These are phyloP conservation scores for Lamprologus speciosus DNA, from an alignment of 2,113 vertebrate species.

Conservation along the genomic window DNA sequence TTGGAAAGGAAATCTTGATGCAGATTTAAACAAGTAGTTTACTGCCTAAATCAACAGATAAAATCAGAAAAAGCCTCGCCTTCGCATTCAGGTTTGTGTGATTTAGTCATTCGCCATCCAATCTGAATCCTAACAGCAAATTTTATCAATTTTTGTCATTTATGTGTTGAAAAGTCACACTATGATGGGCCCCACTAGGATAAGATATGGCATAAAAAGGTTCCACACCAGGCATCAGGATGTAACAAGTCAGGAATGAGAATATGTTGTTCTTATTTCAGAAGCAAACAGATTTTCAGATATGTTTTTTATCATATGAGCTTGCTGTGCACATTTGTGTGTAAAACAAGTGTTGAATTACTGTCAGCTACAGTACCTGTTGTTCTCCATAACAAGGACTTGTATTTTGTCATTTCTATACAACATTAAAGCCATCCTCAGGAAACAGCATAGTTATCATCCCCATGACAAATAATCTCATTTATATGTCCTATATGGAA, in stretches of 20 bases:
- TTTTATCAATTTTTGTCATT: neutral
- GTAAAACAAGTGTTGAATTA: neutral
- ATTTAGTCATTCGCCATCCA: neutral
- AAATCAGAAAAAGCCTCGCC: neutral
- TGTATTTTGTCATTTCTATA: conserved; percentile 5
- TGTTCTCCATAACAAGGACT: neutral
- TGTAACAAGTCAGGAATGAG: neutral
- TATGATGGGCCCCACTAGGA: neutral
- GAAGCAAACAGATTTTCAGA: neutral
- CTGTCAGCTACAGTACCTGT: conserved; percentile 1
- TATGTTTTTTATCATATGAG: neutral
- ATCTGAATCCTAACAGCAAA: neutral
- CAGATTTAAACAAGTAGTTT: neutral
- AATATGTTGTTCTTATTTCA: neutral
- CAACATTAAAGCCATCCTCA: conserved; percentile 3
- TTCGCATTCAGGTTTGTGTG: neutral
- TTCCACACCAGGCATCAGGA: neutral
- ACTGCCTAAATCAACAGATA: neutral
- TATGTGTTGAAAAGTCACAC: neutral
- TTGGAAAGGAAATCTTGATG: neutral
- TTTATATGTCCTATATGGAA: conserved; percentile 11
- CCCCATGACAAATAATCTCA: conserved; percentile 19
- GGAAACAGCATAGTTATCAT: conserved; percentile 8
- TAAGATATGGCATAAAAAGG: neutral
- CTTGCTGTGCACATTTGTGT: neutral